phyloP scores from a whole-genome alignment of 2,113 vertebrate genomes.

The Chrysemys picta region DNA sequence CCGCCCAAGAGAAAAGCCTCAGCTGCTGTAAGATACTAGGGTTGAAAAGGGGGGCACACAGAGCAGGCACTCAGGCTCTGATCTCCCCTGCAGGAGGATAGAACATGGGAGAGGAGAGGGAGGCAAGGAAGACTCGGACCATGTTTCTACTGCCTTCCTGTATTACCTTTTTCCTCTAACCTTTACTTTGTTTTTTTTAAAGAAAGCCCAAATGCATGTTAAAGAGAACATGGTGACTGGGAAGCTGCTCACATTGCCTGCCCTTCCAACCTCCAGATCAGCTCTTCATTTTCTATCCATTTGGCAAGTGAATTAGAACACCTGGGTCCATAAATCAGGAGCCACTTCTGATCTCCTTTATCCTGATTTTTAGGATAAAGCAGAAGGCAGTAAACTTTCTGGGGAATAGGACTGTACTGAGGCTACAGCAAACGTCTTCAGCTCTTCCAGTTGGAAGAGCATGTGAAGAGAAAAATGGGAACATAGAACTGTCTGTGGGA shows the following conservation, averaged over 20 bases:
- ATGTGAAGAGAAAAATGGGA: not conserved
- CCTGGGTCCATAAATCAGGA: constrained; percentile 34
- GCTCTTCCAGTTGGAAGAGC: constrained; percentile 20
- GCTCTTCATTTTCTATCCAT: constrained; percentile 8
- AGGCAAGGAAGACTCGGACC: not conserved
- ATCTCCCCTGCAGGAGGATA: not conserved
- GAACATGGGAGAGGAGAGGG: not conserved
- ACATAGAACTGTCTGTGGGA: not conserved
- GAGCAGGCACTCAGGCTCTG: not conserved
- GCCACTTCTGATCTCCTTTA: constrained; percentile 37
- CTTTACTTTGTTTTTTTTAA: too few species aligned
- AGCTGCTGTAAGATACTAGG: not conserved
- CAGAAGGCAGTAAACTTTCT: constrained; percentile 17
- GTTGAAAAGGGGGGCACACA: not conserved
- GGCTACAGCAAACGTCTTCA: constrained; percentile 39
- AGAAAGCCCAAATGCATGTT: not conserved
- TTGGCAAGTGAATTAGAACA: constrained; percentile 57
- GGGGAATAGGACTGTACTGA: not conserved
- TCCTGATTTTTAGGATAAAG: not conserved
- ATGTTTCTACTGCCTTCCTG: not conserved
- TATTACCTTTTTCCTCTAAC: not conserved
- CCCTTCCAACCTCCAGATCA: not conserved
- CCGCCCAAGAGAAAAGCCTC: not conserved
- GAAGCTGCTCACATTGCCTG: not conserved
- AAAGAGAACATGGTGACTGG: not conserved